Evolutionary conservation across 92 coral and sea anemone species (phyloP).

Genomic region (Zoanthus solanderi): DNA sequence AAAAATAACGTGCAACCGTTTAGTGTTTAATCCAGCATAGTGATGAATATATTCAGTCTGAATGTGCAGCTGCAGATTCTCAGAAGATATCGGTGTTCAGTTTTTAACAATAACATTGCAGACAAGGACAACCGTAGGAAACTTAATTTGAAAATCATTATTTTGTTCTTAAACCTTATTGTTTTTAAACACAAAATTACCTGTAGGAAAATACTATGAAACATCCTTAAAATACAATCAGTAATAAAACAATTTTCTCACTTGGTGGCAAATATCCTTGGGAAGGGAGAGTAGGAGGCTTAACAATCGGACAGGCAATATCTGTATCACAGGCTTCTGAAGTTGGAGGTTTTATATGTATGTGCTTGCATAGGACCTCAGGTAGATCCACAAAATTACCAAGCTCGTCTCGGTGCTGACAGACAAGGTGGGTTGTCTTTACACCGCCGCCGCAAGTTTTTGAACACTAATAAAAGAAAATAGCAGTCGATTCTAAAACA

Average conservation of each 20-base stretch:
- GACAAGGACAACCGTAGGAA: too few relatives aligned
- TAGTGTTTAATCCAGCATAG: too few relatives aligned
- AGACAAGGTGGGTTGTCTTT: slow-evolving; percentile 15
- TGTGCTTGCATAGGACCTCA: background rate
- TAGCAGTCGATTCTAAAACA: too few relatives aligned
- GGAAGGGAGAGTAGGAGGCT: background rate
- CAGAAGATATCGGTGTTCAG: too few relatives aligned
- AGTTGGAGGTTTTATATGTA: slow-evolving; percentile 15
- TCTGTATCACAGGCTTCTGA: slow-evolving; percentile 9
- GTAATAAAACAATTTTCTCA: background rate
- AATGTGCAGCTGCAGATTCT: too few relatives aligned
- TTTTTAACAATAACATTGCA: too few relatives aligned
- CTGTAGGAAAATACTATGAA: background rate
- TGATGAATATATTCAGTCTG: too few relatives aligned
- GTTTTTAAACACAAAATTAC: too few relatives aligned
- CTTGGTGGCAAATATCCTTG: slow-evolving; percentile 21
- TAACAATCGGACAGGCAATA: background rate
- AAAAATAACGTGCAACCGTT: too few relatives aligned
- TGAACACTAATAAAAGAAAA: slow-evolving; percentile 16
- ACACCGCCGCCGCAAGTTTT: slow-evolving; percentile 29
- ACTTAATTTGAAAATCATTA: too few relatives aligned
- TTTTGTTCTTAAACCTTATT: too few relatives aligned
- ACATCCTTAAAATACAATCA: background rate
- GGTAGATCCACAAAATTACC: slow-evolving; percentile 18
- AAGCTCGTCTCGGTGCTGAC: slow-evolving; percentile 29